Evolutionary conservation across 2,113 vertebrate species (phyloP), one percentile per base, ranked within the genome.

Genomic region (Anser cygnoides): DNA sequence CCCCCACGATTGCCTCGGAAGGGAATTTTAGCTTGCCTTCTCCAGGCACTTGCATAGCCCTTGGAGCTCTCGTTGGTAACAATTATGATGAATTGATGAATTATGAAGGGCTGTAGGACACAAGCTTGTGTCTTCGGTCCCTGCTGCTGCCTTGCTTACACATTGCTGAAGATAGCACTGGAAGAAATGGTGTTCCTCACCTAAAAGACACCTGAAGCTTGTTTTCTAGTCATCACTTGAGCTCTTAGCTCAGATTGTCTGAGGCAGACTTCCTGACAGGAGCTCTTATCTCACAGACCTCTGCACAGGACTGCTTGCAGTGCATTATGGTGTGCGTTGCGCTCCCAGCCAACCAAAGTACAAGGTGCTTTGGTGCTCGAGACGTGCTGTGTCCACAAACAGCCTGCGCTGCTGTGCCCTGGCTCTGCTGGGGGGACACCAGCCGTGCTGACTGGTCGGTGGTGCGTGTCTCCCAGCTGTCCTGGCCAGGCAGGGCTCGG

Each of bases 381-480:
- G 74, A 21, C 21, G 5, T 2, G 12, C 59, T 52, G 44, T 41
- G 50, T 70, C 76, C 79, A 2, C 39, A 37, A 50, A 68, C 78
- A 75, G 57, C 3, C 89, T 80, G 83, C 55, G 76, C 62, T 66
- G 50, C 74, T 23, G 28, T 20, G 12, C 16, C 39, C 84, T 50
- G 33, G 54, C 46, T 28, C 3, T 7, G 61, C 55, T 43, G 68
- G 59, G 54, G 85, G 58, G 39, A 50, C 39, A 4, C 6, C 61
- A 28, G 21, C 41, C 31, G 0, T 10, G 25, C 7, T 4, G 37
- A 0, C 1, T 15, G 35, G 13, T 15, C 28, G 6, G 18, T 14
- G 33, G 11, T 12, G n/a, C n/a, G 16, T 7, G 1, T 21, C 33
- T 25, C n/a, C 37, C 20, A 6, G 13, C 21, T 75, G 23, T 22